Evolutionary conservation across 2,113 vertebrate genomes (phyloP).

Genomic region (Pygoscelis antarcticus): DNA sequence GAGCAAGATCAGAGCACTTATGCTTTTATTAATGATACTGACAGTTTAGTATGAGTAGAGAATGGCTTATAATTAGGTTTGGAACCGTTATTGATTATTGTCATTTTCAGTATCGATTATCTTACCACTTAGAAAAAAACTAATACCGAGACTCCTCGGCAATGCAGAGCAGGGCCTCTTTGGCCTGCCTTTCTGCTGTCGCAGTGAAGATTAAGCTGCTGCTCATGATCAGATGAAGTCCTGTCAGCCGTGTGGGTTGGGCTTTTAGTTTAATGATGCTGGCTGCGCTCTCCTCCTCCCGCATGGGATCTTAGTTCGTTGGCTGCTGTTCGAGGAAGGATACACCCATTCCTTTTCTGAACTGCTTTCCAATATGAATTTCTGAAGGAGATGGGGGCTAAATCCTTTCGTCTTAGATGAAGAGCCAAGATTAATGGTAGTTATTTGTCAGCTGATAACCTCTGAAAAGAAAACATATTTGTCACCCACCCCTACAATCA

Average conservation of each 20-base stretch:
- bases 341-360: background rate
- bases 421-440: slow-evolving; percentile 2
- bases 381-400: background rate
- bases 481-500: background rate
- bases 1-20: background rate
- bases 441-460: slow-evolving; percentile 41
- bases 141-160: background rate
- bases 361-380: background rate
- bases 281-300: background rate
- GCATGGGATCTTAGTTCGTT: background rate
- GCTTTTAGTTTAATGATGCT: background rate
- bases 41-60: slow-evolving; percentile 1
- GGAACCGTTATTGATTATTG: slow-evolving; percentile 15
- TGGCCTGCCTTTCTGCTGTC: background rate
- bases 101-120: slow-evolving; percentile 31
- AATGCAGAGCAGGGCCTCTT: background rate
- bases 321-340: background rate
- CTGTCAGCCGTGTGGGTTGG: background rate
- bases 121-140: background rate
- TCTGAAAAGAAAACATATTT: slow-evolving; percentile 21
- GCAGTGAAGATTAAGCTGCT: background rate
- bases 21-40: slow-evolving; percentile 37
- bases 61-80: slow-evolving; percentile 35
- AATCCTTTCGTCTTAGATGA: background rate
- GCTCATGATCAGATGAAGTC: background rate